Percentiles rank a stretch among this genome's conserved stretches.
These are phyloP conservation scores for Petrocephalus sullivani DNA, from an alignment of 2,797 vertebrate species.

Conservation along the genomic window DNA sequence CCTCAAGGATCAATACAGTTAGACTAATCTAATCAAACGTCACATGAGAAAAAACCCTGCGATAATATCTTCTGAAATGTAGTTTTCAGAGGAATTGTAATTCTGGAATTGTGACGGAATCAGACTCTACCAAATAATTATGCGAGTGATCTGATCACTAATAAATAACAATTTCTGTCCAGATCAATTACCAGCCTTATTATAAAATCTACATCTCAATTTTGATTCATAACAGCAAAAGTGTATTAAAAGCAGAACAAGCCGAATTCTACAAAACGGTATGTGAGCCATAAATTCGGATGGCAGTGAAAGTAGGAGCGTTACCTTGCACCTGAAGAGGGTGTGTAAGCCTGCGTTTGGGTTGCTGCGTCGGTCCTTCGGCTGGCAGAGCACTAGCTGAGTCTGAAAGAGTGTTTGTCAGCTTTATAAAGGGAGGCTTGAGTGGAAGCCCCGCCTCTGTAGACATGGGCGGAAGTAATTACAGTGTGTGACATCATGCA, in stretches of 20 bases:
- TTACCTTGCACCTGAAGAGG: slow-evolving; percentile 30
- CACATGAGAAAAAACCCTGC: background rate
- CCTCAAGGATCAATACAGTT: background rate
- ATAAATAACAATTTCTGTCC: background rate
- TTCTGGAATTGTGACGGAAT: background rate
- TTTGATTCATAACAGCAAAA: background rate
- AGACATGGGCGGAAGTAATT: slow-evolving; percentile 36
- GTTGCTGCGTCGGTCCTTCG: background rate
- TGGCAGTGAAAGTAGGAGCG: background rate
- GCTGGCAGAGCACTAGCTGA: slow-evolving; percentile 22
- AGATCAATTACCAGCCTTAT: background rate
- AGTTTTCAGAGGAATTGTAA: background rate
- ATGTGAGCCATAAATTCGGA: background rate
- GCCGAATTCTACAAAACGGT: background rate
- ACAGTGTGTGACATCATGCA: slow-evolving; percentile 41
- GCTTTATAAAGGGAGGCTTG: slow-evolving; percentile 46
- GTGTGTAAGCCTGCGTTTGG: background rate
- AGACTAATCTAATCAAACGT: background rate
- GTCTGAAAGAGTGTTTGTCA: slow-evolving; percentile 23
- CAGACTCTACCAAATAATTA: background rate
- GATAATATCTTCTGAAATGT: background rate
- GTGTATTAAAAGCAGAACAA: background rate
- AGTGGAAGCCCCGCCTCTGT: slow-evolving; percentile 9
- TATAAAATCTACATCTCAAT: background rate
- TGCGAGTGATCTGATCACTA: background rate